These are phyloP conservation scores for Cheiracanthium punctorium DNA, from an alignment of 2,888 invertebrate species.

Conservation along the genomic window DNA sequence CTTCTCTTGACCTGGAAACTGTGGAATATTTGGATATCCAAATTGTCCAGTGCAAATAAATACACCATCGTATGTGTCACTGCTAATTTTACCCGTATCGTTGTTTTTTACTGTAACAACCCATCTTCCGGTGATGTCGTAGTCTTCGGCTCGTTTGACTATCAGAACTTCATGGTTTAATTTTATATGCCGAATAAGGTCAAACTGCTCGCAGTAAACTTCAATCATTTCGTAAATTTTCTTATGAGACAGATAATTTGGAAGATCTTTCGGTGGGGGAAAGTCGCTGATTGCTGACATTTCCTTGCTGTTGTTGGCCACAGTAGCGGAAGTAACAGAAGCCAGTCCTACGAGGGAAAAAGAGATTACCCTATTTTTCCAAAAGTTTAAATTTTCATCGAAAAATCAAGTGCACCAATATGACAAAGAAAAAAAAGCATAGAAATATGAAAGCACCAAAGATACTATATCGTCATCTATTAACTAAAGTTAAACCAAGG, in stretches of 20 bases:
- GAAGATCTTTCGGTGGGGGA: conserved; percentile 76
- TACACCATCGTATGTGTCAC: conserved; percentile 76
- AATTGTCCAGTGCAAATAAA: conserved; percentile 78
- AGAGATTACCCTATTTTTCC: conserved; percentile 34
- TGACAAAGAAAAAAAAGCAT: too few relatives aligned
- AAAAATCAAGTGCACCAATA: too few relatives aligned
- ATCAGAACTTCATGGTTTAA: conserved; percentile 74
- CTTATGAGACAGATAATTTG: conserved; percentile 76
- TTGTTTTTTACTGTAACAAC: conserved; percentile 67
- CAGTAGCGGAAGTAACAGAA: conserved; percentile 75
- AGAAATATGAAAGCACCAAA: too few relatives aligned
- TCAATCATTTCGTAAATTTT: conserved; percentile 46
- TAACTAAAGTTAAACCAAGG: too few relatives aligned
- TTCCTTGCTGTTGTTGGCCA: conserved; percentile 76
- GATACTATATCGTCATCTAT: too few relatives aligned
- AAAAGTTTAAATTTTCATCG: too few relatives aligned
- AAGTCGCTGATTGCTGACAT: conserved; percentile 77
- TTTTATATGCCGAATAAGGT: conserved; percentile 72
- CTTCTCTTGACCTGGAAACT: conserved; percentile 75
- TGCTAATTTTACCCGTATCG: conserved; percentile 47
- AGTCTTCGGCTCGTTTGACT: conserved; percentile 53
- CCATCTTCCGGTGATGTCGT: conserved; percentile 66
- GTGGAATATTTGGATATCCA: conserved; percentile 76
- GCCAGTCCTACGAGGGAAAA: conserved; percentile 67
- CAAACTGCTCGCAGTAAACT: conserved; percentile 26